These are phyloP conservation scores for Aphrocallistes beatrix DNA, from an alignment of 37 sponge, comb jelly and placozoan genomes.

Conservation along the genomic window DNA sequence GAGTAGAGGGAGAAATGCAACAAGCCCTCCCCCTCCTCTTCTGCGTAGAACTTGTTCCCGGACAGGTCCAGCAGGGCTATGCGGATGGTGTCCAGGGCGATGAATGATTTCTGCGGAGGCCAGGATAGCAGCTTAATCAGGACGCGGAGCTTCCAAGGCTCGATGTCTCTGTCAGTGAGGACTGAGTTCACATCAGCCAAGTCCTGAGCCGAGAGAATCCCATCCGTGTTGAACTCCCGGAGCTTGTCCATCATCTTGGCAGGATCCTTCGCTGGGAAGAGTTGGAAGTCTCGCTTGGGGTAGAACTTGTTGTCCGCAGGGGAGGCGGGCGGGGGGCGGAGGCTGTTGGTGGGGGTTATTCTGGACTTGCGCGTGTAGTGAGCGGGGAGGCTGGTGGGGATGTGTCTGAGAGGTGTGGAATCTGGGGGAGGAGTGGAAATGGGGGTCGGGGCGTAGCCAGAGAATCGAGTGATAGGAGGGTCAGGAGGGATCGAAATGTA, in stretches of 20 bases:
- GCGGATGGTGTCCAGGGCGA: background rate
- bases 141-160: background rate
- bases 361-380: background rate
- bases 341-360: background rate
- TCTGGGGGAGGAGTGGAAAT: background rate
- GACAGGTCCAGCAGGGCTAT: background rate
- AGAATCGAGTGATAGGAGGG: background rate
- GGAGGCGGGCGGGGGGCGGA: background rate
- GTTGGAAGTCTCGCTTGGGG: background rate
- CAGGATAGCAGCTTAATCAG: background rate
- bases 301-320: background rate
- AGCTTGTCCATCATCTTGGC: background rate
- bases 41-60: background rate
- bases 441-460: background rate
- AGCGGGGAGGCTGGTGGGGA: background rate
- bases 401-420: background rate
- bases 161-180: background rate
- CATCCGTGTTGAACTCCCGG: background rate
- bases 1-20: background rate
- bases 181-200: background rate
- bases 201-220: background rate
- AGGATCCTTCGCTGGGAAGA: background rate
- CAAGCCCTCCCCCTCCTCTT: constrained; percentile 10
- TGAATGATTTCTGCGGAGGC: background rate
- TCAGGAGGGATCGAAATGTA: background rate